These are phyloP conservation scores for Zaprionus capensis DNA, from an alignment of 1,140 invertebrate genomes.

Conservation along the genomic window DNA sequence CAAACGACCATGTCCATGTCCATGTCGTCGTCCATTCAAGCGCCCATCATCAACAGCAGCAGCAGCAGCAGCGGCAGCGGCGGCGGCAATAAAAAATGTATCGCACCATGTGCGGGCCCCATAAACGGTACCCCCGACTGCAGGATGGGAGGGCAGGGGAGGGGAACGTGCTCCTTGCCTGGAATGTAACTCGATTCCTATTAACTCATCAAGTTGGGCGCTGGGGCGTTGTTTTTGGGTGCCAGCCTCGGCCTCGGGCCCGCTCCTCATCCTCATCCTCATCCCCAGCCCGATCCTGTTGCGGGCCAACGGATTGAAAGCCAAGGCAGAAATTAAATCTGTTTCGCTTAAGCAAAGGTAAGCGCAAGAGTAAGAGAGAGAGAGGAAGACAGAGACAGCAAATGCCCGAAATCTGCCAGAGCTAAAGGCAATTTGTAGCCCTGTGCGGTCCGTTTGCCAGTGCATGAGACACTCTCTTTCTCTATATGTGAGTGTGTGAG, in stretches of 20 bases:
- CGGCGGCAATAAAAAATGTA: conserved; percentile 72
- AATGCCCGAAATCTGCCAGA: conserved; percentile 47
- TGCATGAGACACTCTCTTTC: conserved; percentile 16
- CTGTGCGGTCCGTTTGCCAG: conserved; percentile 75
- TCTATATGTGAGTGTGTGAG: conserved; percentile 36
- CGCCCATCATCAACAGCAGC: conserved; percentile 55
- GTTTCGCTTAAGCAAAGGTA: conserved; percentile 69
- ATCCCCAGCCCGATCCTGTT: neutral
- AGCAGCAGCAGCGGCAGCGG: conserved; percentile 21
- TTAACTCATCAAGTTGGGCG: conserved; percentile 83
- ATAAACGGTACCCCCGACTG: conserved; percentile 13
- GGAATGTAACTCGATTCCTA: conserved; percentile 84
- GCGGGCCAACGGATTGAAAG: conserved; percentile 60
- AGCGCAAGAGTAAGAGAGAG: neutral
- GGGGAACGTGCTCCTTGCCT: conserved; percentile 55
- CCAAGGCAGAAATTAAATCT: conserved; percentile 76
- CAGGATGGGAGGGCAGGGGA: neutral
- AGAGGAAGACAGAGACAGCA: conserved; percentile 20
- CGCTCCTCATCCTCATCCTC: neutral
- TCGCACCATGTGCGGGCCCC: conserved; percentile 65
- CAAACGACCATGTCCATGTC: conserved; percentile 69
- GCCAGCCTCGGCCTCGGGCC: conserved; percentile 37
- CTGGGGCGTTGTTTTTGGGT: conserved; percentile 68
- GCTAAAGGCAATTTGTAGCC: conserved; percentile 77
- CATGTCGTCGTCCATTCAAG: conserved; percentile 73